Base-by-base conservation (phyloP, 2,113 vertebrate genomes). In the Sprattus sprattus region DNA sequence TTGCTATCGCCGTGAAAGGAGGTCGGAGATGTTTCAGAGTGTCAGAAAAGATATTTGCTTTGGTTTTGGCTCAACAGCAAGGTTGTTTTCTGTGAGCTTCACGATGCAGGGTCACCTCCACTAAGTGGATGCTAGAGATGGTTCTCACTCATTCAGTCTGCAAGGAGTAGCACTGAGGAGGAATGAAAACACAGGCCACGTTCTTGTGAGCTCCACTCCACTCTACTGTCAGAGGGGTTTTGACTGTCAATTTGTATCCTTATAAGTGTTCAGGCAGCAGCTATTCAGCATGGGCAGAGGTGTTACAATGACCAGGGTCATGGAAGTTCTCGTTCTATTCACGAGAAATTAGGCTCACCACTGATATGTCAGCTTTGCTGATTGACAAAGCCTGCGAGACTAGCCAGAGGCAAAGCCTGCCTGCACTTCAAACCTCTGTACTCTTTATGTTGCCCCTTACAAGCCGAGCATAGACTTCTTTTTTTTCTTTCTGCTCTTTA, bases 401-500 rank as follows among this genome's bases (percentile, higher is more conserved):
- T 78, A 5, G 28, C 71, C 71, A 78, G 71, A 32, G 71, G 11
- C 32, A 16, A 39, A 78, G 32, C 28, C 71, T 78, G 71, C 15
- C 32, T 32, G 25, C 28, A 78, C 71, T 78, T 78, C 71, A 78
- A 78, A 78, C 71, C 32, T 32, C 71, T 78, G 28, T 15, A 15
- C 44, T 32, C 32, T 78, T 78, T 78, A 78, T 78, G 71, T 10
- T 39, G 25, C 71, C 71, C 15, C 32, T 78, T 39, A 78, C 28
- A 78, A 44, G 71, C 71, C 16, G 71, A 78, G 71, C 39, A 39
- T 39, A 39, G 39, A 39, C 39, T 39, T 39, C 39, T 39, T 39
- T 39, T 13, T 32, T 71, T 92, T 91, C 94, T 93, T 96, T 95
- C 93, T 93, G 92, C 71, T 57, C 39, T 64, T 52, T 82, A 86